Base-by-base conservation (phyloP, 2,797 vertebrate species). In the Enteromius radiatus region DNA sequence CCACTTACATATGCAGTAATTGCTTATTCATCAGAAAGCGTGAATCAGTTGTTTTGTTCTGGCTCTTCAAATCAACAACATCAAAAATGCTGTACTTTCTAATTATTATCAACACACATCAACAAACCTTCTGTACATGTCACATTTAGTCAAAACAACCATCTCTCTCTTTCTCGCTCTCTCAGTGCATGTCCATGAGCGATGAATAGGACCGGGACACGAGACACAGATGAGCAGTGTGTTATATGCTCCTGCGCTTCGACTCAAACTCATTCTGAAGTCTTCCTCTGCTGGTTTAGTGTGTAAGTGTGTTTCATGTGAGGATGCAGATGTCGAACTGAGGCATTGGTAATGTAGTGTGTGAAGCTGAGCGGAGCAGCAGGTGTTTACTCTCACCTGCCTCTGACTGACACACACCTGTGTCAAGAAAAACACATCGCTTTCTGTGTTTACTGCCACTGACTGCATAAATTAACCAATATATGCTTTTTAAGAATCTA, bases 331-430 rank as follows among this genome's bases (percentile, higher is more conserved):
- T 45, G 68, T 47, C 17, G 41, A 70, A 45, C 43, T 3, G 68
- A 70, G 23, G 38, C 41, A 9, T 9, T 36, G 31, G 8, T 65
- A 21, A 36, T 65, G 31, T 11, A 21, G 69, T 21, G 26, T 71
- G 43, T 43, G n/a, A 71, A 71, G 43, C 47, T 49, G 43, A 49
- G 26, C 26, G 0, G 26, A 49, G 45, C 69, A 71, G 69, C 69
- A 28, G 69, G 26, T 73, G 70, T 73, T 73, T 73, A 73, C 45
- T 12, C 19, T 73, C 70, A 73, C 45, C 70, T 49, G 45, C 70
- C 28, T 73, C 28, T 33, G 70, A 73, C 45, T 21, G 10, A 49
- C 45, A 31, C 15, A 71, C 45, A 33, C 17, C 67, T 70, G 41
- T 45, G 68, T 45, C 23, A 69, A 69, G 41, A 17, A 69, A 71